These are phyloP conservation scores for Ophthalmolycus amberensis DNA, from an alignment of 2,113 vertebrate species.

Conservation along the genomic window DNA sequence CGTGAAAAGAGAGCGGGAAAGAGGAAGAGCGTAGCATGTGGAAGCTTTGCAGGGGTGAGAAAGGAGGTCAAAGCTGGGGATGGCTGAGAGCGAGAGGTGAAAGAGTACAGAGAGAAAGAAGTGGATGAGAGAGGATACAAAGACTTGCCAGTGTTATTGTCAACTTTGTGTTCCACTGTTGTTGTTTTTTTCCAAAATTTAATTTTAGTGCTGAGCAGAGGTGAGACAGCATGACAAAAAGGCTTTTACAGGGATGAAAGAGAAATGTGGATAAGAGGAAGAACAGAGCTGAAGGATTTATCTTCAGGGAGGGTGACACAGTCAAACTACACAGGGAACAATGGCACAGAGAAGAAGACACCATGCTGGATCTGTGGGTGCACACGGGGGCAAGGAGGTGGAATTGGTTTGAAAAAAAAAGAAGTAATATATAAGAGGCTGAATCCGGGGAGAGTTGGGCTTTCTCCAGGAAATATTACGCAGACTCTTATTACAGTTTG, in stretches of 20 bases:
- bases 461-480: constrained; percentile 46
- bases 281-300: constrained; percentile 37
- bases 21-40: constrained; percentile 2
- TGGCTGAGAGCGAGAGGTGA: constrained; percentile 14
- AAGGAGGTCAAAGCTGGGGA: constrained; percentile 42
- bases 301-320: constrained; percentile 1
- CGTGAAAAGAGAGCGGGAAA: neutral
- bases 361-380: constrained; percentile 8
- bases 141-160: neutral
- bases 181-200: constrained; percentile 4
- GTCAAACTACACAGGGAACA: constrained; percentile 18
- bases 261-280: constrained; percentile 21
- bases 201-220: neutral
- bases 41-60: constrained; percentile 3
- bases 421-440: constrained; percentile 15
- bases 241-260: constrained; percentile 10
- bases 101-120: constrained; percentile 7
- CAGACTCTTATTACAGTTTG: constrained; percentile 30
- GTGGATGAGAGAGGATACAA: constrained; percentile 7
- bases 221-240: constrained; percentile 23
- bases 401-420: constrained; percentile 26
- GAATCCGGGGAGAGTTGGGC: constrained; percentile 14
- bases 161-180: neutral
- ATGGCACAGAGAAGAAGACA: constrained; percentile 5
- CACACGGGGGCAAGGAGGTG: constrained; percentile 31